These are phyloP conservation scores for Campoplex nolae DNA, from an alignment of 2,888 invertebrate genomes.

Conservation along the genomic window DNA sequence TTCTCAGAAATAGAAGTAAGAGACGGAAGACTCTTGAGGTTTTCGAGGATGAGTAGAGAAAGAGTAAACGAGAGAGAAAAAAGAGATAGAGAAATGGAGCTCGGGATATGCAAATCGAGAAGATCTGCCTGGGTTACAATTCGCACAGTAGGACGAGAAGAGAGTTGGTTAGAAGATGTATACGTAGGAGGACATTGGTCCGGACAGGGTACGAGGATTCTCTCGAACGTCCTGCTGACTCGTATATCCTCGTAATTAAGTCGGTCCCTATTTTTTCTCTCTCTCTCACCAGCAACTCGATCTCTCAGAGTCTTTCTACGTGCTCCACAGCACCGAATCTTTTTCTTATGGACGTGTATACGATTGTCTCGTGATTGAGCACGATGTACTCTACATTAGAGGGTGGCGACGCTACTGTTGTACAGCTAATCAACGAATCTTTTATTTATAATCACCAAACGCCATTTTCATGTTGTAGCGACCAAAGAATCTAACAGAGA, in stretches of 20 bases:
- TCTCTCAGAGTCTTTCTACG: conserved; percentile 38
- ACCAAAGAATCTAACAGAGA: background rate
- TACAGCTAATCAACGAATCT: conserved; percentile 62
- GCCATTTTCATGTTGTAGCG: conserved; percentile 9
- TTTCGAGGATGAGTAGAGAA: conserved; percentile 15
- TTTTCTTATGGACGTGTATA: conserved; percentile 64
- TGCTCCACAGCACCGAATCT: conserved; percentile 60
- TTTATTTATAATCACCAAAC: conserved; percentile 53
- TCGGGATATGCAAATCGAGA: conserved; percentile 66
- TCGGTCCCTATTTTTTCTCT: conserved; percentile 77
- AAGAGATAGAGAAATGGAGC: conserved; percentile 28
- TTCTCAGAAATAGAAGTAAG: background rate
- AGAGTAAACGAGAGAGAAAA: conserved; percentile 13
- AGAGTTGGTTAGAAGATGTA: conserved; percentile 62
- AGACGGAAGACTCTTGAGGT: conserved; percentile 36
- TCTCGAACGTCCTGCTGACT: conserved; percentile 72
- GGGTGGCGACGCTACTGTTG: conserved; percentile 44
- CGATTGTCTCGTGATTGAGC: conserved; percentile 66
- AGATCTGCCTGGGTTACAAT: conserved; percentile 72
- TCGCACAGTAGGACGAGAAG: conserved; percentile 61
- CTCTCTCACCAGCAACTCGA: conserved; percentile 54
- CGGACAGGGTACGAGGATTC: conserved; percentile 61
- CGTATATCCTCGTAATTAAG: conserved; percentile 82
- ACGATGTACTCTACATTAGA: conserved; percentile 49
- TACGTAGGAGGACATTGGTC: conserved; percentile 69